These are phyloP conservation scores for Melanophora roralis DNA, from an alignment of 2,888 invertebrate species.

Conservation along the genomic window DNA sequence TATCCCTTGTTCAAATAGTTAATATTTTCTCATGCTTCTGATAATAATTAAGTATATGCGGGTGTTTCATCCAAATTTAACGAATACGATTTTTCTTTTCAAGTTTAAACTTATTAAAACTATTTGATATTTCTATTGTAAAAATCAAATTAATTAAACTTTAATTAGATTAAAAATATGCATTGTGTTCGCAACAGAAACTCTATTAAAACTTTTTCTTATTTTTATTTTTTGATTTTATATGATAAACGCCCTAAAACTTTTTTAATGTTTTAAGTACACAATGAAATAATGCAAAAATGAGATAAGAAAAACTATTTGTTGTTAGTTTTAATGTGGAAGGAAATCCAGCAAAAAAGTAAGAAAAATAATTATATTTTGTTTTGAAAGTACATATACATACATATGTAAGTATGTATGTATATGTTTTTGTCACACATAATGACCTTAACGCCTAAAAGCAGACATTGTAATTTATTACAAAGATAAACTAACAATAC, in stretches of 20 bases:
- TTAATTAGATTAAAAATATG: slow-evolving; percentile 1
- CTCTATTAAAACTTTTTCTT: not conserved
- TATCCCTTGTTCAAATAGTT: not conserved
- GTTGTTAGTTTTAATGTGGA: not conserved
- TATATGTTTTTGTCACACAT: slow-evolving; percentile 12
- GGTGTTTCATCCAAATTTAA: slow-evolving; percentile 1
- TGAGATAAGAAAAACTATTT: slow-evolving; percentile 10
- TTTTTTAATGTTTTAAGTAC: not conserved
- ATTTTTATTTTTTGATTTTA: not conserved
- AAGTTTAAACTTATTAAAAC: slow-evolving; percentile 4
- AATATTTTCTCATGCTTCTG: not conserved
- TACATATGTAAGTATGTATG: not conserved
- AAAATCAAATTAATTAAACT: slow-evolving; percentile 5
- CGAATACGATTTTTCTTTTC: not conserved
- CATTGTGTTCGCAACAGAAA: not conserved
- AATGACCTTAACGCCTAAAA: slow-evolving; percentile 48
- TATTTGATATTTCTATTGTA: not conserved
- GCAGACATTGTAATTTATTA: slow-evolving; percentile 24
- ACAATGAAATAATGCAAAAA: slow-evolving; percentile 12
- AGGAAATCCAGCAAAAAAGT: not conserved
- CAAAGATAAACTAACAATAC: not conserved
- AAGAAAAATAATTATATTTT: slow-evolving; percentile 31
- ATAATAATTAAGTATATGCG: slow-evolving; percentile 1
- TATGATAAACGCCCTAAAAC: not conserved
- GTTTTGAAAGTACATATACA: not conserved